Evolutionary conservation across 2,797 vertebrate genomes (phyloP).

Genomic region (Epinephelus coioides): DNA sequence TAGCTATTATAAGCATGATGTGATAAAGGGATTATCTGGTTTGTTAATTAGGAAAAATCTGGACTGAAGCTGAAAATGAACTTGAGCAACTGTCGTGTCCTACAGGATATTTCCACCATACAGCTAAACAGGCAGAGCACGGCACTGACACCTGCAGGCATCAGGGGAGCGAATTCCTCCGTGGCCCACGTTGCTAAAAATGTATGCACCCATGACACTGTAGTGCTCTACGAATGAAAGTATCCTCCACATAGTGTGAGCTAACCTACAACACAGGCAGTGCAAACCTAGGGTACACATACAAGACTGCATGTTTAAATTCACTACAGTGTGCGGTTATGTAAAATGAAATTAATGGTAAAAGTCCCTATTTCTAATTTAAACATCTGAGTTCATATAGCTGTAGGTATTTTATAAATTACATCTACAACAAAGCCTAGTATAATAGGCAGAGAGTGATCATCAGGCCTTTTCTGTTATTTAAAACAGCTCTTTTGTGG

Average conservation of each 20-base stretch:
- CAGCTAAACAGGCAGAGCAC: constrained; percentile 36
- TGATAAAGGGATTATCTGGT: constrained; percentile 41
- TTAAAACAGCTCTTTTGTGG: constrained; percentile 62
- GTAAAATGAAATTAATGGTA: constrained; percentile 3
- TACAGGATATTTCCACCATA: constrained; percentile 27
- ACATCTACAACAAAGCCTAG: constrained; percentile 7
- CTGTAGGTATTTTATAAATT: constrained; percentile 23
- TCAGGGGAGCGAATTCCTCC: constrained; percentile 62
- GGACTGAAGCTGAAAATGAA: constrained; percentile 8
- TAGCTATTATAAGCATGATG: constrained; percentile 2
- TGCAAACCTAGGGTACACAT: constrained; percentile 5
- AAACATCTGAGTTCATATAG: neutral
- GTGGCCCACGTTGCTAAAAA: constrained; percentile 60
- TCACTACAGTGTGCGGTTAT: neutral
- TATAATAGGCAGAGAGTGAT: constrained; percentile 38
- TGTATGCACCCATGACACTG: constrained; percentile 36
- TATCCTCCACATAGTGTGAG: constrained; percentile 20
- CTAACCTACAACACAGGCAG: constrained; percentile 16
- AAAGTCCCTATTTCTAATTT: neutral
- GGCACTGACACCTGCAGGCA: constrained; percentile 28
- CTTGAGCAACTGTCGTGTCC: constrained; percentile 16
- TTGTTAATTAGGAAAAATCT: constrained; percentile 30
- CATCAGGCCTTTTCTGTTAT: constrained; percentile 59
- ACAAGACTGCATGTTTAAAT: neutral
- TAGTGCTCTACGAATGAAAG: constrained; percentile 25